These are phyloP conservation scores for Propithecus deckenii DNA, from an alignment of 2,797 vertebrate genomes.

Conservation along the genomic window DNA sequence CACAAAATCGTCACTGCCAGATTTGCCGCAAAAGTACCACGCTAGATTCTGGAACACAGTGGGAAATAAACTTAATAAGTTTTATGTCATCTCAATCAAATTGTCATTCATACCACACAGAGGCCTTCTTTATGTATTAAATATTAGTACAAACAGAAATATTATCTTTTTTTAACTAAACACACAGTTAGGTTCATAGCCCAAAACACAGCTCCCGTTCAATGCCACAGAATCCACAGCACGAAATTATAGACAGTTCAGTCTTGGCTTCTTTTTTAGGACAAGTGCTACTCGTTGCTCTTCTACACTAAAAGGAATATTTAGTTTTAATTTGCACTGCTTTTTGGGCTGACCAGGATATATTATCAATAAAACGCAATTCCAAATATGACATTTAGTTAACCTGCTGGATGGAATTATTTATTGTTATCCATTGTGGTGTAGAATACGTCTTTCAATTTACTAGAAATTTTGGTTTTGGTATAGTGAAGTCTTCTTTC, in stretches of 20 bases:
- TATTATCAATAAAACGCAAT: neutral
- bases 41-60: neutral
- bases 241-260: neutral
- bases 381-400: neutral
- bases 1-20: neutral
- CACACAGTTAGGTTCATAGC: neutral
- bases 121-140: neutral
- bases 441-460: neutral
- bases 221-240: neutral
- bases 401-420: neutral
- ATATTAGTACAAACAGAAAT: neutral
- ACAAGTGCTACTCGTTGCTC: neutral
- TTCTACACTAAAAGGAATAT: neutral
- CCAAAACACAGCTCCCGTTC: neutral
- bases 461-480: neutral
- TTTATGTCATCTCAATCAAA: neutral
- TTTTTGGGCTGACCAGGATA: neutral
- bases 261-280: neutral
- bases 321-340: neutral
- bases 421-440: neutral
- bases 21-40: neutral
- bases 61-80: neutral
- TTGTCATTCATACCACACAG: neutral
- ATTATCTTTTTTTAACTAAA: neutral
- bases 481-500: neutral